phyloP scores from a whole-genome alignment of 92 coral and sea anemone species.

The Palythoa caribaeorum region DNA sequence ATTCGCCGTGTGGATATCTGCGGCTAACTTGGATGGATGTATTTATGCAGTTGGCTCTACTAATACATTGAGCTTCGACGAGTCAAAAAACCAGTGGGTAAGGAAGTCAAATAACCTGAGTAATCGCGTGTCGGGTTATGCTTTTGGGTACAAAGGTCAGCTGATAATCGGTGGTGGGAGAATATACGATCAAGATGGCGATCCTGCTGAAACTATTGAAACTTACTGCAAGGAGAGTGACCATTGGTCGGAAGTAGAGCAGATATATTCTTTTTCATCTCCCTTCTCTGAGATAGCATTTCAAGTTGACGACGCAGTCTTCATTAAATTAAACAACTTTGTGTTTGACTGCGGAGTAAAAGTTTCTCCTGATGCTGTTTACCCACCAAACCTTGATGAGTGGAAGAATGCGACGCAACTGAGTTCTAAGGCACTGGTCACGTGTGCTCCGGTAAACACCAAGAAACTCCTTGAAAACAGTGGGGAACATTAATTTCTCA shows the following conservation, averaged over 20 bases:
- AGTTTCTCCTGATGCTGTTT: too few species aligned
- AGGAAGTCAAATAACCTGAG: neutral
- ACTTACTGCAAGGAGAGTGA: slow-evolving; percentile 9
- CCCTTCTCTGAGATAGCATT: neutral
- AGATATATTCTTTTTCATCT: neutral
- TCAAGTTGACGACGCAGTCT: neutral
- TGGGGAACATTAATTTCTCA: too few species aligned
- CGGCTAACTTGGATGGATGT: too few species aligned
- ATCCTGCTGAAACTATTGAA: neutral
- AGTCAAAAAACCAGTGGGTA: slow-evolving; percentile 9
- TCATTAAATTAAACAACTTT: too few species aligned
- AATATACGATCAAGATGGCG: too few species aligned
- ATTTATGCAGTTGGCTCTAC: neutral
- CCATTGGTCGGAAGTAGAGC: neutral
- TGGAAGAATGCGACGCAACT: neutral
- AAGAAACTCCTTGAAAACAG: neutral
- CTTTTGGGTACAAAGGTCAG: neutral
- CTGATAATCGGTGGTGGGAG: neutral
- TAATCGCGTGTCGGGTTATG: neutral
- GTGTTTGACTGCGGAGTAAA: too few species aligned
- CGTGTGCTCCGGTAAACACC: neutral
- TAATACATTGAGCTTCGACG: neutral
- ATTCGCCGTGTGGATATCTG: neutral
- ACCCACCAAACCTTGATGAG: neutral
- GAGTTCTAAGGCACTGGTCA: neutral